Conservation (phyloP, 2,113 vertebrate genomes). For the Triplophysa dalaica region DNA sequence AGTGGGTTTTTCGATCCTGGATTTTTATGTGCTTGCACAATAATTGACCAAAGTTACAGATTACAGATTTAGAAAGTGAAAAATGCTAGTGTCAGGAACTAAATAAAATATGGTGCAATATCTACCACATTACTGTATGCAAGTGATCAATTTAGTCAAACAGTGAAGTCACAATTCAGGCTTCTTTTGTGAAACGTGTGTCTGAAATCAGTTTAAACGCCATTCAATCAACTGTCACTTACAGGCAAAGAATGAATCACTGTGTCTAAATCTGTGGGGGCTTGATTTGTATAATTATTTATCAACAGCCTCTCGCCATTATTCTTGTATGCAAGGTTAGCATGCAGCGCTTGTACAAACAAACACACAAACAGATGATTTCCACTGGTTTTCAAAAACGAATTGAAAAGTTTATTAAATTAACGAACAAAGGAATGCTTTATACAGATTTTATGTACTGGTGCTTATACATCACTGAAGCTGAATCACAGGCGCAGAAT, state of each 20-base stretch:
- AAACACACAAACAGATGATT: neutral
- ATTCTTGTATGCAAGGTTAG: neutral
- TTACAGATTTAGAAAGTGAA: neutral
- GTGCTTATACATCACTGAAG: conserved; percentile 2
- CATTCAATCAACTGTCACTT: neutral
- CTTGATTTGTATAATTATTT: conserved; percentile 8
- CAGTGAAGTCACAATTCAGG: neutral
- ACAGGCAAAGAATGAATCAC: neutral
- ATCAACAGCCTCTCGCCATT: neutral
- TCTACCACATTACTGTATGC: too few relatives aligned
- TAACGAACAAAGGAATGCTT: neutral
- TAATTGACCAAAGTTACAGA: neutral
- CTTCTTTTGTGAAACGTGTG: neutral
- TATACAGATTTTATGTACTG: neutral
- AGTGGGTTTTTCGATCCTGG: neutral
- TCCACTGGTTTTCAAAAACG: neutral
- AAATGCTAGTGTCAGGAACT: neutral
- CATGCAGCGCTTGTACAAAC: neutral
- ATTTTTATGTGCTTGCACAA: too few relatives aligned
- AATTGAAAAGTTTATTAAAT: neutral
- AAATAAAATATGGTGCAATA: neutral
- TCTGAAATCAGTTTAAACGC: neutral
- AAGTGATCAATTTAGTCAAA: neutral
- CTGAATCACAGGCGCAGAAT: neutral
- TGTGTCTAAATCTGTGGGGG: neutral